Conservation (phyloP, 1,140 invertebrate genomes). For the Drosophila sturtevanti region DNA sequence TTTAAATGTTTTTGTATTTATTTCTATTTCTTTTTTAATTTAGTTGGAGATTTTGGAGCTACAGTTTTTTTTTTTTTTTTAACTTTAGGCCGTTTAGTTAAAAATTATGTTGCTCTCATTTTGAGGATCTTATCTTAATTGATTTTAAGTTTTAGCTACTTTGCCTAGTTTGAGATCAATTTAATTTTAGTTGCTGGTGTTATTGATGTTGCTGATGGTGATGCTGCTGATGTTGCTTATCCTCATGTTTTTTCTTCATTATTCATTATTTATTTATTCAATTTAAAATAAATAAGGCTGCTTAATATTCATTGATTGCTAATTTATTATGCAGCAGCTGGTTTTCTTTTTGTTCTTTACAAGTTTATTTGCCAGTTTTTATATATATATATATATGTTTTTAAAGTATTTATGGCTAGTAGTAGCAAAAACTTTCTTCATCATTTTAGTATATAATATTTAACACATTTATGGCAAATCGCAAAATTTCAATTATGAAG, state of each 20-base stretch:
- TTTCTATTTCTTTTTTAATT: conserved; percentile 18
- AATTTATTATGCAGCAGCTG: conserved; percentile 53
- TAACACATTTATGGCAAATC: conserved; percentile 44
- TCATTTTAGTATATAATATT: not conserved
- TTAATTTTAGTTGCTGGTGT: conserved; percentile 23
- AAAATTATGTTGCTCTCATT: conserved; percentile 44
- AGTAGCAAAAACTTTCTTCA: conserved; percentile 36
- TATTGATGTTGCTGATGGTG: conserved; percentile 10
- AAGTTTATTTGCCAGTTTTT: conserved; percentile 18
- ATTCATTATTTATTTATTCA: conserved; percentile 54
- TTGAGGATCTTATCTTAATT: conserved; percentile 51
- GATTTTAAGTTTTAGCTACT: conserved; percentile 16
- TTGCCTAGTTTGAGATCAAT: conserved; percentile 23
- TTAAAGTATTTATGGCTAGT: conserved; percentile 21
- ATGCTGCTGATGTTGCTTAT: conserved; percentile 25
- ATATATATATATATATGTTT: not conserved
- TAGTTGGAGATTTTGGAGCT: conserved; percentile 3
- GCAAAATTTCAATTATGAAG: conserved; percentile 77
- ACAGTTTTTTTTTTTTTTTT: too few species aligned
- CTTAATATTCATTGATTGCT: conserved; percentile 67
- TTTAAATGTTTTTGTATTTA: conserved; percentile 1
- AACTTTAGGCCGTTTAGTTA: conserved; percentile 31
- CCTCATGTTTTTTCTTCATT: conserved; percentile 24
- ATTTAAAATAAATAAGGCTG: conserved; percentile 67
- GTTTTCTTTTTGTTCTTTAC: conserved; percentile 24